Base-by-base conservation (phyloP, 2,888 invertebrate species). In the Epirrhoe alternata region DNA sequence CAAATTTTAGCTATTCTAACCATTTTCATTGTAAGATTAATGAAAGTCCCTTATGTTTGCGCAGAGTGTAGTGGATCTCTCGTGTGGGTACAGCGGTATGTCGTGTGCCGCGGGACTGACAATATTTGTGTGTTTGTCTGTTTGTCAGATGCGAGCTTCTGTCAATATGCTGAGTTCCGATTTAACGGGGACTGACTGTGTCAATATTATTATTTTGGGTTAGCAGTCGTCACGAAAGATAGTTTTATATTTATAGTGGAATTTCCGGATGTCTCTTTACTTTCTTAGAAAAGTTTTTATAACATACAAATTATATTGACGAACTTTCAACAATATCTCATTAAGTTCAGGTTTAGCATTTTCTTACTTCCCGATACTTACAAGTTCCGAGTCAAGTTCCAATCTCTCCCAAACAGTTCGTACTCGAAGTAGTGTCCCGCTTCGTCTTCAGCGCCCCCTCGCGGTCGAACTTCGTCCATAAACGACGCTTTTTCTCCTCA, bases 381-480 rank as follows among this genome's bases (percentile, higher is more conserved):
- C 2, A 12, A 42, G 38, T 35, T 38, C 17, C 14, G 30, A 51
- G 24, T 33, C 16, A 55, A 55, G 55, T 60, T 56, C 49, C 61
- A 61, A 65, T 71, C 66, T 66, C n/a, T 35, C 50, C 30, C 38
- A 53, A 71, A 61, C 70, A 69, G 47, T 55, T 31, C n/a, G 38
- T n/a, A 5, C 55, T 16, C 38, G 14, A 52, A 63, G 59, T 56
- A 68, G 66, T 63, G 24, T 24, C 24, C 66, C 68, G 33, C 33
- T 1, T 42, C 64, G 50, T 66, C 59, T 38, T 42, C 68, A 57
- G 64, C 59, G 60, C 69, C 71, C 72, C 74, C 76, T 57, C 62
- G 64, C 67, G 67, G 72, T 62, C 66, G 30, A 83, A 85, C 81
- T 83, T 82, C 61, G 71, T 76, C 79, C 74, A 76, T 80, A 77